Evolutionary conservation across 2,797 vertebrate genomes (phyloP).

Genomic region (Novumbra hubbsi): DNA sequence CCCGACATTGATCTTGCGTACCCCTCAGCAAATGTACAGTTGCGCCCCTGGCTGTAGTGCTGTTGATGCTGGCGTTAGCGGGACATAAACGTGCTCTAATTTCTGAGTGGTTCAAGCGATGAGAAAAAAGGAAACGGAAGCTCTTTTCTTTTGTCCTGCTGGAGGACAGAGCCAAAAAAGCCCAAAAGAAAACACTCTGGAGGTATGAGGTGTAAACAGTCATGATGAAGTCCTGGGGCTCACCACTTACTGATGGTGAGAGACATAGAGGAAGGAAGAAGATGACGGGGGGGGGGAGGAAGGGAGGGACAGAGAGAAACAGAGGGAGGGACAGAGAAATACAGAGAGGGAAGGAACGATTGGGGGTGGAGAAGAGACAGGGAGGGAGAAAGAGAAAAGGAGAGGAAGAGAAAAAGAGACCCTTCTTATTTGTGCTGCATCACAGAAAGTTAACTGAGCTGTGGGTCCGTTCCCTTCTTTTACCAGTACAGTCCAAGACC

Average conservation of each 20-base stretch:
- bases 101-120: no score
- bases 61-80: no score
- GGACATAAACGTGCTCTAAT: no score
- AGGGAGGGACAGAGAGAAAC: neutral
- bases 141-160: no score
- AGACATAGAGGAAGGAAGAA: neutral
- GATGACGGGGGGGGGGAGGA: neutral
- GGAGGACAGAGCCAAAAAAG: no score
- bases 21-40: no score
- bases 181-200: neutral
- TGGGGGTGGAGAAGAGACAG: neutral
- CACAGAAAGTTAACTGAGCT: neutral
- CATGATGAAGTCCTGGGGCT: neutral
- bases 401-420: neutral
- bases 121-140: no score
- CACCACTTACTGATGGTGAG: neutral
- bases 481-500: slow-evolving; percentile 31
- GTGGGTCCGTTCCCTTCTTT: slow-evolving; percentile 30
- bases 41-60: no score
- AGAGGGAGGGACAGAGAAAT: neutral
- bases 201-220: neutral
- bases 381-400: neutral
- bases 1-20: no score
- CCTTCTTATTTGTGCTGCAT: slow-evolving; percentile 45
- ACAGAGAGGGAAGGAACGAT: neutral